phyloP scores from a whole-genome alignment of 2,113 vertebrate genomes.

The Sphaerodactylus townsendi region DNA sequence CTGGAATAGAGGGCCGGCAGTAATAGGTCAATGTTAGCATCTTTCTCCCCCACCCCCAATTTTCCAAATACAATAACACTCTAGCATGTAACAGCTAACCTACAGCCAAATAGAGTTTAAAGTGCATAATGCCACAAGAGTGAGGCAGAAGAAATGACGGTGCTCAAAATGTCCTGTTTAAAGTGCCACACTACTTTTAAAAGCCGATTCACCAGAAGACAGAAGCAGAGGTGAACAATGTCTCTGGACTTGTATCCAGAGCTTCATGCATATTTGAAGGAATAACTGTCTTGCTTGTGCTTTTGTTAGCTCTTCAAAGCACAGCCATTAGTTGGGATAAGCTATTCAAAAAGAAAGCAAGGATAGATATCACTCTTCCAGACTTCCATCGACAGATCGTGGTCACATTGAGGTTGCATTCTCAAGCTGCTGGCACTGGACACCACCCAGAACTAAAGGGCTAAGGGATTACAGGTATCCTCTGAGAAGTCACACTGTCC shows the following conservation, averaged over 20 bases:
- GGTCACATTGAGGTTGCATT: not conserved
- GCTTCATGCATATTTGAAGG: not conserved
- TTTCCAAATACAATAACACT: conserved; percentile 59
- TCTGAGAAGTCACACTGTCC: not conserved
- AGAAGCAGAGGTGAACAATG: not conserved
- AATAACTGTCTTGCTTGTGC: conserved; percentile 22
- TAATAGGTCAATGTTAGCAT: not conserved
- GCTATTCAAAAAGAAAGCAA: not conserved
- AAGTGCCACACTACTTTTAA: conserved; percentile 69
- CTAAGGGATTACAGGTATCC: not conserved
- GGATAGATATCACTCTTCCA: too few relatives aligned
- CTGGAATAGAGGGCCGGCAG: not conserved
- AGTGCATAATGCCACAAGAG: conserved; percentile 75
- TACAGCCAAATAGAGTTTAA: conserved; percentile 69
- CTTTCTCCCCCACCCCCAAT: conserved; percentile 15
- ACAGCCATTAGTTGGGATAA: not conserved
- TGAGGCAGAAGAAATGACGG: conserved; percentile 1
- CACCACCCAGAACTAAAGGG: not conserved
- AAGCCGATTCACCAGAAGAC: not conserved
- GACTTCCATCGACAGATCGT: not conserved
- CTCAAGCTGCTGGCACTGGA: not conserved
- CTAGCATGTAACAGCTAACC: conserved; percentile 25
- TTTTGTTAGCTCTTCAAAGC: conserved; percentile 28
- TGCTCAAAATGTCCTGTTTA: conserved; percentile 54
- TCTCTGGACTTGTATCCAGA: not conserved